Conservation (phyloP, 2,113 vertebrate species). For the Gallinago undulata region DNA sequence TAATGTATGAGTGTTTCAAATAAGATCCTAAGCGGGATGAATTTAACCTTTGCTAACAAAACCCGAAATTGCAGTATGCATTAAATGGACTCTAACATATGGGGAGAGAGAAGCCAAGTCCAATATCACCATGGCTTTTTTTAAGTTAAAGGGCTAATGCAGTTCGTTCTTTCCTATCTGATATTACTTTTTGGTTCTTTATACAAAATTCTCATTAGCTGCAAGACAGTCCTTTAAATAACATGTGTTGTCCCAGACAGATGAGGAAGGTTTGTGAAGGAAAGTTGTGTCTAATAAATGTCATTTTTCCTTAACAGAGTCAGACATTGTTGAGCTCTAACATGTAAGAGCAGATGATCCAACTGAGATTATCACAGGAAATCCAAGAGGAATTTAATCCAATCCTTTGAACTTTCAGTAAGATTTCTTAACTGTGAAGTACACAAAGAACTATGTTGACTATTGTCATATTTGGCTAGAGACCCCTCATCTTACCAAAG, state of each 20-base stretch:
- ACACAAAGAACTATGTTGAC: slow-evolving; percentile 20
- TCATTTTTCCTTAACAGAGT: slow-evolving; percentile 40
- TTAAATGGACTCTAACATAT: neutral
- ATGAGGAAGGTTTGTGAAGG: neutral
- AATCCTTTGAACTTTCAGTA: slow-evolving; percentile 44
- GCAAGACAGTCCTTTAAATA: neutral
- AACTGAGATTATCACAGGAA: slow-evolving; percentile 62
- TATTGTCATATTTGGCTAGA: slow-evolving; percentile 35
- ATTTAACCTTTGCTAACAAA: neutral
- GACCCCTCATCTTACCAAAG: neutral
- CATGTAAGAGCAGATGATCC: slow-evolving; percentile 47
- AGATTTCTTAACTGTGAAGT: slow-evolving; percentile 35
- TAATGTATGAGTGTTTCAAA: neutral
- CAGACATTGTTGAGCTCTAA: slow-evolving; percentile 20
- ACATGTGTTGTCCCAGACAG: neutral
- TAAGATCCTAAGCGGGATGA: neutral
- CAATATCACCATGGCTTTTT: neutral
- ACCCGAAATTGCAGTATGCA: neutral
- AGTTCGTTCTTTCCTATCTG: neutral
- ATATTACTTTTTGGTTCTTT: neutral
- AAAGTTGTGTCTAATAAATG: slow-evolving; percentile 37
- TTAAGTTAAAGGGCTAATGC: neutral
- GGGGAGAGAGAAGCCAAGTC: neutral
- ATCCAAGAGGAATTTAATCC: slow-evolving; percentile 53
- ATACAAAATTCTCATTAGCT: neutral